Percentiles rank a stretch among this genome's conserved stretches.
Evolutionary conservation across 2,888 invertebrate species (phyloP).

Genomic region (Dasysyrphus tricinctus): DNA sequence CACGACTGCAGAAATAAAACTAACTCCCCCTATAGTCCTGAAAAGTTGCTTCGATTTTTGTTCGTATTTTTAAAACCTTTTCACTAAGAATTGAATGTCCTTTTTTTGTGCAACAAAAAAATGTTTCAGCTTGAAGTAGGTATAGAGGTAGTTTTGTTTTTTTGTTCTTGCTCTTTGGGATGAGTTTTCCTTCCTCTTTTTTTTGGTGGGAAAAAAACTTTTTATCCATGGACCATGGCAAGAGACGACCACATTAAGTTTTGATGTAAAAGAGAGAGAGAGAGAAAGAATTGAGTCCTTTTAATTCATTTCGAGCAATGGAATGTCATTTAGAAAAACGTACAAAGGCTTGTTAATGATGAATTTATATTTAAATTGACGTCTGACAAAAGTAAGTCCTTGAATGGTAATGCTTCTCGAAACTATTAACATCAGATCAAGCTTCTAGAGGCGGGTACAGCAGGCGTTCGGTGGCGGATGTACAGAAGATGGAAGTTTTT

Average conservation of each 20-base stretch:
- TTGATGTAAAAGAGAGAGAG: neutral
- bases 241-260: conserved; percentile 19
- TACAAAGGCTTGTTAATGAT: conserved; percentile 61
- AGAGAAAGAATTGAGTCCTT: neutral
- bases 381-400: conserved; percentile 38
- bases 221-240: neutral
- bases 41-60: conserved; percentile 2
- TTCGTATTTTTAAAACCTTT: conserved; percentile 41
- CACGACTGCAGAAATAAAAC: neutral
- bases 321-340: conserved; percentile 55
- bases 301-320: conserved; percentile 47
- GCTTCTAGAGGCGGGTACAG: neutral
- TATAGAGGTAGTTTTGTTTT: neutral
- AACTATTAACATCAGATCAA: conserved; percentile 36
- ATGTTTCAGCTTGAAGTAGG: conserved; percentile 30
- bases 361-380: conserved; percentile 70
- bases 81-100: conserved; percentile 37
- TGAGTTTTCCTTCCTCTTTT: conserved; percentile 2
- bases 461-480: neutral
- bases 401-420: conserved; percentile 12
- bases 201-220: conserved; percentile 31
- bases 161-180: neutral
- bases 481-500: neutral
- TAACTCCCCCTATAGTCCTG: neutral
- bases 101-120: conserved; percentile 36